Evolutionary conservation across 2,797 vertebrate species (phyloP).

Genomic region (Sebastes goodei): DNA sequence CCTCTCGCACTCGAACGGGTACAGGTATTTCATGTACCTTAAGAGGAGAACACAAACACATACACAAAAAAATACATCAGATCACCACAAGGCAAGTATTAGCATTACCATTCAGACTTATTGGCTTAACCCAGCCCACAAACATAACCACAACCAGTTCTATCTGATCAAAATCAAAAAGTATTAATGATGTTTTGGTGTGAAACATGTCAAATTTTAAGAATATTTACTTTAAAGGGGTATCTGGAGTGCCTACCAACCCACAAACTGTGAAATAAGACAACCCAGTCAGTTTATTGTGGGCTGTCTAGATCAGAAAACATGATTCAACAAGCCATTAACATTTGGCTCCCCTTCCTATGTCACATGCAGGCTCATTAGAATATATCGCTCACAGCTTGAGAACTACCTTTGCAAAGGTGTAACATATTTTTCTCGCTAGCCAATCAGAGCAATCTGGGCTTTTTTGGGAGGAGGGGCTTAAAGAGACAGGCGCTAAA

Average conservation of each 20-base stretch:
- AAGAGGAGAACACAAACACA: not conserved
- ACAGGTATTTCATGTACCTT: slow-evolving; percentile 99
- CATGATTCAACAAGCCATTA: too few relatives aligned
- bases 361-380: too few relatives aligned
- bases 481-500: not conserved
- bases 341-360: too few relatives aligned
- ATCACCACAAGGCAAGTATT: not conserved
- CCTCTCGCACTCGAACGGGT: slow-evolving; percentile 96
- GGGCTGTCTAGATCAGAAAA: not conserved
- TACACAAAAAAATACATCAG: not conserved
- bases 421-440: too few relatives aligned
- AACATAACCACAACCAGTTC: too few relatives aligned
- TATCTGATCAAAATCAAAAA: not conserved
- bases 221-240: not conserved
- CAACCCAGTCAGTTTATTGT: not conserved
- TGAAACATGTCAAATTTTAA: not conserved
- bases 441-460: too few relatives aligned
- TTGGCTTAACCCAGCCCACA: not conserved
- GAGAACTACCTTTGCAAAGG: too few relatives aligned
- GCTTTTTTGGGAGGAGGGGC: too few relatives aligned
- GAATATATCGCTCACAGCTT: too few relatives aligned
- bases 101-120: not conserved
- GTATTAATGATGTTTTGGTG: not conserved
- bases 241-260: not conserved
- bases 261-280: not conserved